These are phyloP conservation scores for Pangasius macronema DNA, from an alignment of 2,797 vertebrate species.

Conservation along the genomic window DNA sequence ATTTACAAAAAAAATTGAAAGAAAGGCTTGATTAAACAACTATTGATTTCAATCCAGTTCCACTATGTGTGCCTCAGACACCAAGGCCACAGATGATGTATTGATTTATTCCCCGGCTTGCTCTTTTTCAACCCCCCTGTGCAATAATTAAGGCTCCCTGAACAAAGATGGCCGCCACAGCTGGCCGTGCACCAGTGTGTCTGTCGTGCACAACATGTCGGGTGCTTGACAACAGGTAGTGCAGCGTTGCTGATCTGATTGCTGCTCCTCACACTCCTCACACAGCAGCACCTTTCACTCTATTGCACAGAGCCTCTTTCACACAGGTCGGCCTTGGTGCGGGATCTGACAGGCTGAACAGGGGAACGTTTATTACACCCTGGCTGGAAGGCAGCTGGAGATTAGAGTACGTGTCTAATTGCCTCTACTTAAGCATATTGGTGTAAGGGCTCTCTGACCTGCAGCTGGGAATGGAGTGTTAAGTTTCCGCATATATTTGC, in stretches of 20 bases:
- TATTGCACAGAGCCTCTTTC: slow-evolving; percentile 41
- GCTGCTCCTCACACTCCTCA: slow-evolving; percentile 15
- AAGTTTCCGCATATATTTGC: slow-evolving; percentile 24
- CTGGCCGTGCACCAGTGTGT: slow-evolving; percentile 54
- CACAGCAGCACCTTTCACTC: slow-evolving; percentile 34
- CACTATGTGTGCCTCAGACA: slow-evolving; percentile 29
- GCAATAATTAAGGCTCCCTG: slow-evolving; percentile 50
- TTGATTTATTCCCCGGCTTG: slow-evolving; percentile 44
- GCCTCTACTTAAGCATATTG: slow-evolving; percentile 20
- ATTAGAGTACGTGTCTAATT: slow-evolving; percentile 31
- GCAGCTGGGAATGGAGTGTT: background rate
- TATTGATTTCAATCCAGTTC: slow-evolving; percentile 51
- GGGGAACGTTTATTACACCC: slow-evolving; percentile 32
- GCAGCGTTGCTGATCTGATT: background rate
- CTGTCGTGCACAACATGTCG: slow-evolving; percentile 56
- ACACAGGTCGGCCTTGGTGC: slow-evolving; percentile 19
- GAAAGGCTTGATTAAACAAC: slow-evolving; percentile 49
- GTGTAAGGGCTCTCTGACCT: slow-evolving; percentile 25
- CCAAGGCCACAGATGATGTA: slow-evolving; percentile 54
- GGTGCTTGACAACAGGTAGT: slow-evolving; percentile 50
- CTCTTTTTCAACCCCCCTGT: slow-evolving; percentile 31
- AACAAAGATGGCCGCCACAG: slow-evolving; percentile 63
- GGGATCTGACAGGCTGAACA: slow-evolving; percentile 40
- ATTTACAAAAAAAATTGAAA: slow-evolving; percentile 13
- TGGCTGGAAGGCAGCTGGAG: slow-evolving; percentile 37